Conservation (phyloP, 2,113 vertebrate genomes). For the Romanogobio albipinnatus region DNA sequence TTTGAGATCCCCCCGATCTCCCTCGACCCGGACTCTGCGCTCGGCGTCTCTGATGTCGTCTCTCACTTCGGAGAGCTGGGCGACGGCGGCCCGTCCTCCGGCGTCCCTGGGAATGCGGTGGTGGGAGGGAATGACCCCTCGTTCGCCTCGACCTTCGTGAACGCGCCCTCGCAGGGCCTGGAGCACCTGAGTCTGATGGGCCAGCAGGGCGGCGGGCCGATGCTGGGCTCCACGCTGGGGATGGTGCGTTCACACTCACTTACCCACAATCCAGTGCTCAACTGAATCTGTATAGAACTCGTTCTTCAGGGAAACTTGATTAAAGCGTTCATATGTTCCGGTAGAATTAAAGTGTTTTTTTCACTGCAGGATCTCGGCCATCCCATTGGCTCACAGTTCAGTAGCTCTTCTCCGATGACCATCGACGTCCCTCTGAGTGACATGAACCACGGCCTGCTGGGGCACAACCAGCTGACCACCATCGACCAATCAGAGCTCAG, state of each 20-base stretch:
- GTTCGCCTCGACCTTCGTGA: slow-evolving; percentile 76
- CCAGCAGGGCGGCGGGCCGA: slow-evolving; percentile 80
- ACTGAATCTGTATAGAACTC: too few species aligned
- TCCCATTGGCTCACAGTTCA: slow-evolving; percentile 86
- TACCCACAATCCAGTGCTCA: too few species aligned
- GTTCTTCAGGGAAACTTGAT: too few species aligned
- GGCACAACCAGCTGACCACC: slow-evolving; percentile 86
- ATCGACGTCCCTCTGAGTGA: slow-evolving; percentile 86
- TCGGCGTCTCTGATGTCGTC: slow-evolving; percentile 86
- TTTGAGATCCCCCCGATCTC: slow-evolving; percentile 92
- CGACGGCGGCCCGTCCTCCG: slow-evolving; percentile 75
- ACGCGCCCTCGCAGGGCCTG: slow-evolving; percentile 71
- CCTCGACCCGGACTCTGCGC: slow-evolving; percentile 84
- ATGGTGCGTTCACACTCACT: slow-evolving; percentile 64
- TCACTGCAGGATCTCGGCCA: slow-evolving; percentile 83
- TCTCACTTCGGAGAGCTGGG: slow-evolving; percentile 86
- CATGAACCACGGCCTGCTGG: slow-evolving; percentile 82
- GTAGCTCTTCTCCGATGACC: slow-evolving; percentile 85
- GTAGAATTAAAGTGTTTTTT: neutral
- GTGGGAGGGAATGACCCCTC: slow-evolving; percentile 80
- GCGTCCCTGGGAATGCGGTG: slow-evolving; percentile 79
- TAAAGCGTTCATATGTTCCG: too few species aligned
- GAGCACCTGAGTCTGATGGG: slow-evolving; percentile 86
- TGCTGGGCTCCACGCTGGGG: slow-evolving; percentile 69
- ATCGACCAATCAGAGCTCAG: slow-evolving; percentile 93